Percentiles rank a stretch among this genome's conserved stretches.
phyloP scores from a whole-genome alignment of 2,888 invertebrate genomes.

The Malthinus seriepunctatus region DNA sequence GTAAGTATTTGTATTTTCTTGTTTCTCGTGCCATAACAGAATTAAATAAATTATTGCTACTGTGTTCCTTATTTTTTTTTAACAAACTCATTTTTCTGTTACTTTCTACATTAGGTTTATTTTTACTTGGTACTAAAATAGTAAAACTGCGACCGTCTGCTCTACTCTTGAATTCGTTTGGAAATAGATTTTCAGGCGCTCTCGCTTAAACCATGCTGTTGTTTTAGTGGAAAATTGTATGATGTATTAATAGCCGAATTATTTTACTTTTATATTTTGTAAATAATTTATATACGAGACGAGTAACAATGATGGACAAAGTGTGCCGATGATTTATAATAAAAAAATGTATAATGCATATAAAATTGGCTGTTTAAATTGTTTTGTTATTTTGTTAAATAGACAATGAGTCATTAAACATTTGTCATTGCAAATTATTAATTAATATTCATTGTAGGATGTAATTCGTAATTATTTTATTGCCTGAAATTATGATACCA shows the following conservation, averaged over 20 bases:
- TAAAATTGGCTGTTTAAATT: no score
- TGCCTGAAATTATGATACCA: no score
- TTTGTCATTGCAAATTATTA: no score
- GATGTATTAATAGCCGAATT: not conserved
- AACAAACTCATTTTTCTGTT: slow-evolving; percentile 30
- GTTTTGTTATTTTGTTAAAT: no score
- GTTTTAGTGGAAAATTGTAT: not conserved
- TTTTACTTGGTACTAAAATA: slow-evolving; percentile 49
- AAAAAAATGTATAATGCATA: slow-evolving; percentile 1
- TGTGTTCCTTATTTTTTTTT: slow-evolving; percentile 21
- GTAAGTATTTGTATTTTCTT: not conserved
- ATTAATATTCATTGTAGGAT: not conserved
- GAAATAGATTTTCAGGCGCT: slow-evolving; percentile 42
- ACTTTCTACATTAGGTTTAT: slow-evolving; percentile 41
- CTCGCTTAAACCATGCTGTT: not conserved
- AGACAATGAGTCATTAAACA: no score
- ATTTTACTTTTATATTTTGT: not conserved
- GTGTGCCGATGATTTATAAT: slow-evolving; percentile 26
- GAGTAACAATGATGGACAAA: slow-evolving; percentile 31
- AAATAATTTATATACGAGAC: slow-evolving; percentile 29
- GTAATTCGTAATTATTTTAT: slow-evolving; percentile 13
- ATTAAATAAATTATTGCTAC: slow-evolving; percentile 22
- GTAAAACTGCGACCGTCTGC: slow-evolving; percentile 45
- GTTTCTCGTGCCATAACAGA: slow-evolving; percentile 26
- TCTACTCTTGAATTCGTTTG: slow-evolving; percentile 48